Base-by-base conservation (phyloP, 2,797 vertebrate genomes). In the Channallabes apus region DNA sequence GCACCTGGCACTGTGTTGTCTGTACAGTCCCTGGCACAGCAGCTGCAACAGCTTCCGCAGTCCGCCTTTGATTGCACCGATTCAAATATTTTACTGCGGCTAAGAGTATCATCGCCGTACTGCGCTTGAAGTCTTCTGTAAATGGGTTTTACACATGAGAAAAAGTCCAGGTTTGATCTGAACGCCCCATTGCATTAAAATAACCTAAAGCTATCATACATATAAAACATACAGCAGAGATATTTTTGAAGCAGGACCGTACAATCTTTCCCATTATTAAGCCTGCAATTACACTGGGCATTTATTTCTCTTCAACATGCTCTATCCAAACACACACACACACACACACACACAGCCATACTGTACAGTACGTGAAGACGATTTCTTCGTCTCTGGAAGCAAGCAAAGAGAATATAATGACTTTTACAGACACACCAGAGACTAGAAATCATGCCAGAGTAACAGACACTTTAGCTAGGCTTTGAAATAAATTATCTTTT, bases 361-460 rank as follows among this genome's bases (percentile, higher is more conserved):
- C 12, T 54, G 51, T 14, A 80, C 12, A 14, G 51, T 14, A 54
- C 75, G 81, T 84, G 90, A 90, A 93, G 91, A 92, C 89, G 88
- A 91, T 92, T 90, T 91, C 91, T 92, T 89, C 91, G 89, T 78
- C 61, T 2, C 22, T 87, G 84, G 80, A 86, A 80, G 82, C 80
- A 27, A 46, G 84, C 24, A 51, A 41, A 4, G 41, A 29, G 17
- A 64, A 85, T 54, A 58, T 80, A 85, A 92, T 88, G 90, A 91
- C 90, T 94, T 94, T 91, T 84, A 88, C 91, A 93, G 94, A 83
- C 41, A 11, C 14, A 79, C 41, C 35, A 46, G 35, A 86, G 56
- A 9, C 89, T 88, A 88, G 86, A 88, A 27, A 29, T 67, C 65
- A 58, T 54, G 64, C 46, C 86, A 82, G 64, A 73, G 18, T 72